Evolutionary conservation across 1,140 invertebrate species (phyloP).

Genomic region (Sipha flava): DNA sequence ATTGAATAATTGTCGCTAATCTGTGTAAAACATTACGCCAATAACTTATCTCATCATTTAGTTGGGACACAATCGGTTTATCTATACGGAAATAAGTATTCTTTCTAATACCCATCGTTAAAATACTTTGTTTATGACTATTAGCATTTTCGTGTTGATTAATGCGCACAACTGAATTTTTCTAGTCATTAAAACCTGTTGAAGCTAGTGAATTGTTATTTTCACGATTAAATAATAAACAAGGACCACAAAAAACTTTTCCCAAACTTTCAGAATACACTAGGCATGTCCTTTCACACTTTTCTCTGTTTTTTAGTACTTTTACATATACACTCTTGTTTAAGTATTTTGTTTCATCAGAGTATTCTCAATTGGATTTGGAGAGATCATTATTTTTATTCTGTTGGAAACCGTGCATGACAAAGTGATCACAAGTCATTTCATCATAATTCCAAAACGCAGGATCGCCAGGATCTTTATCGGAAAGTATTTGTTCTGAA

Average conservation of each 20-base stretch:
- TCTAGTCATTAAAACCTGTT: slow-evolving; percentile 40
- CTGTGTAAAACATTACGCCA: slow-evolving; percentile 35
- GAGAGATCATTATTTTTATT: neutral
- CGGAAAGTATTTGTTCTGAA: no score
- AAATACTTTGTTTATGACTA: slow-evolving; percentile 34
- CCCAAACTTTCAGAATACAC: neutral
- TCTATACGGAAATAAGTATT: slow-evolving; percentile 28
- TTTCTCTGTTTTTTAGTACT: neutral
- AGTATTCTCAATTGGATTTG: neutral
- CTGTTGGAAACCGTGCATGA: neutral
- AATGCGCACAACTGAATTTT: slow-evolving; percentile 36
- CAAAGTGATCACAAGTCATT: neutral
- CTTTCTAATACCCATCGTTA: slow-evolving; percentile 23
- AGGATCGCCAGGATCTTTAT: no score
- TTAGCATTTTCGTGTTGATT: slow-evolving; percentile 37
- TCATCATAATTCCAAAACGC: neutral
- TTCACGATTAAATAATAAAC: slow-evolving; percentile 37
- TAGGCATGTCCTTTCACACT: neutral
- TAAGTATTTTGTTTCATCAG: neutral
- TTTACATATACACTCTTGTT: no score
- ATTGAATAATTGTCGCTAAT: slow-evolving; percentile 37
- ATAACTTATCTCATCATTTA: slow-evolving; percentile 34
- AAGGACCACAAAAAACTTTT: slow-evolving; percentile 38
- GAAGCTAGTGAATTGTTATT: neutral
- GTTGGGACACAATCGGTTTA: neutral